Base-by-base conservation (phyloP, 1,140 invertebrate species). In the Gonioctena quinquepunctata region DNA sequence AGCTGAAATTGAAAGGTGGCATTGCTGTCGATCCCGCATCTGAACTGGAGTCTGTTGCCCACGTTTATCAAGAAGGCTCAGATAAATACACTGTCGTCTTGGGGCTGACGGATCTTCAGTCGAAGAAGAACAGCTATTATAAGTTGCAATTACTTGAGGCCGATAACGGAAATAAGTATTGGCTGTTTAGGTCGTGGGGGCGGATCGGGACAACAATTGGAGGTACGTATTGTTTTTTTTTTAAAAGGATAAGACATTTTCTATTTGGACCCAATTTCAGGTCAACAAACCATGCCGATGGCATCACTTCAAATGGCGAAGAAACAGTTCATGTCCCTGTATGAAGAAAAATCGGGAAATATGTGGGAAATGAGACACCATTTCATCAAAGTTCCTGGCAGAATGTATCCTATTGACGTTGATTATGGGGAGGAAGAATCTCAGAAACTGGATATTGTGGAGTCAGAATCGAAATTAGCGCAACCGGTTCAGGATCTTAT, bases 191-290 rank as follows among this genome's bases (percentile, higher is more conserved):
- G 27, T 70, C 94, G 0, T 99, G 97, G 97, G 98, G 98, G 18
- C 87, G 97, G 72, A 96, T 98, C 76, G 96, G 97, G 6, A 99
- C 97, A 0, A 93, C 90, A 0, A 94, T 97, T 77, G 97, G 96
- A 7, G 90, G 89, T 8, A 59, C 68, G 48, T 68, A 22, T 49
- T 5, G 2, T 42, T 23, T 28, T 63, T 13, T 28, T 3, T 33
- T n/a, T n/a, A n/a, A n/a, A n/a, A n/a, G n/a, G n/a, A n/a, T n/a
- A n/a, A n/a, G n/a, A 5, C 16, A 33, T 2, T 13, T 28, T 16
- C 23, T 16, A n/a, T 63, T 28, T 13, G n/a, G 21, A 28, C 49
- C 33, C 6, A 42, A 42, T 7, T 6, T 42, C 27, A 71, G 70
- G 61, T 16, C 90, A 86, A 23, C 97, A 95, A 82, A 70, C 93